A percentile compares a stretch with the other conserved stretches of the same genome.
Evolutionary conservation across 2,113 vertebrate species (phyloP).

Genomic region (Rhinoderma darwinii): DNA sequence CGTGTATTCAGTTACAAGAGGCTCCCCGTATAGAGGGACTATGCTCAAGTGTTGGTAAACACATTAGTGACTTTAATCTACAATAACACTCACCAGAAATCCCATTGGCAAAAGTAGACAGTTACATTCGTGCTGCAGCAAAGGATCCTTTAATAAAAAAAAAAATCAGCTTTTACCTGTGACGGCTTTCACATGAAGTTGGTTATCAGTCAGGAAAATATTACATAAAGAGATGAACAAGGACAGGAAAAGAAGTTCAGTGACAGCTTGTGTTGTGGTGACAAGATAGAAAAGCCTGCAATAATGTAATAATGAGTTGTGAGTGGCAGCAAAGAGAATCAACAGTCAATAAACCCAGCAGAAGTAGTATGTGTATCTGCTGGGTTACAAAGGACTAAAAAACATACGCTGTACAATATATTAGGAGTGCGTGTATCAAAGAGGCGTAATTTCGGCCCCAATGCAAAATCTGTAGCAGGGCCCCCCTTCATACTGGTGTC

Average conservation of each 20-base stretch:
- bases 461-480: too few relatives aligned
- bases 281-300: not conserved
- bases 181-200: not conserved
- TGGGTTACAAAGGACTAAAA: not conserved
- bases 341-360: not conserved
- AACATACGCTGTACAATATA: too few relatives aligned
- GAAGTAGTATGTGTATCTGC: not conserved
- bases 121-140: not conserved
- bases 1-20: not conserved
- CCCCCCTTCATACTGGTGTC: too few relatives aligned
- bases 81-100: not conserved
- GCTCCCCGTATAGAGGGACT: not conserved
- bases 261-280: conserved; percentile 35
- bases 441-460: too few relatives aligned
- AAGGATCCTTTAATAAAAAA: not conserved
- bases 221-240: not conserved
- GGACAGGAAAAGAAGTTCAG: not conserved
- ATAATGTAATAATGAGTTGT: conserved; percentile 9
- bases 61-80: not conserved
- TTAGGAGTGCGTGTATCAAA: too few relatives aligned
- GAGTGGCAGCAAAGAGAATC: not conserved
- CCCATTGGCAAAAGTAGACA: not conserved
- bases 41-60: not conserved
- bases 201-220: not conserved
- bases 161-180: not conserved